Base-by-base conservation (phyloP, 2,888 invertebrate genomes). In the Zonitis immaculata region DNA sequence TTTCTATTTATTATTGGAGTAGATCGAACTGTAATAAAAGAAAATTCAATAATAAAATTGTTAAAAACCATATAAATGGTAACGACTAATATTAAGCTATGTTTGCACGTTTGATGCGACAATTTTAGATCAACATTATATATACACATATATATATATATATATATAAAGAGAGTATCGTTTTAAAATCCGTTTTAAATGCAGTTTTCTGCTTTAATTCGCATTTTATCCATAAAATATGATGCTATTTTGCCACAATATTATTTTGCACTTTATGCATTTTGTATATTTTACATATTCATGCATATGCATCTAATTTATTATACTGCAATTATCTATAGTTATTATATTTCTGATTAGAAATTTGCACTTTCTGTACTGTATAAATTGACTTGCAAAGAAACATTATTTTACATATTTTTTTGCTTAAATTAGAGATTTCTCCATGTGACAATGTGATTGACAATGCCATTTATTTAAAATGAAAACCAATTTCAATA, bases 401-500 rank as follows among this genome's bases (percentile, higher is more conserved):
- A n/a, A n/a, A n/a, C n/a, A n/a, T n/a, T n/a, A n/a, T n/a, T n/a
- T n/a, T n/a, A n/a, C n/a, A n/a, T n/a, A n/a, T 14, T 14, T 9
- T 9, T 39, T 20, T 39, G 39, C 20, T 8, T 39, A 39, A 39
- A 39, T 39, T 39, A 39, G 16, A 18, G 39, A 39, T 39, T 39
- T 39, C 27, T 26, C n/a, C n/a, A 39, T 50, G 28, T 50, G 50
- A 44, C 52, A 52, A 52, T 52, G 47, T 52, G 47, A 52, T 48
- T 48, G 52, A 52, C 52, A 46, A 14, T 11, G 44, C 45, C 28
- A 45, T 45, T 25, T 45, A 45, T 45, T 45, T 20, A 42, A 39
- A 42, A 42, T 20, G 52, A 52, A 47, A 47, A 47, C 47, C 52
- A 52, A 52, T 52, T 52, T 52, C 47, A 47, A 52, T 52, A n/a